These are phyloP conservation scores for Rhagoletis pomonella DNA, from an alignment of 1,140 invertebrate genomes.

Conservation along the genomic window DNA sequence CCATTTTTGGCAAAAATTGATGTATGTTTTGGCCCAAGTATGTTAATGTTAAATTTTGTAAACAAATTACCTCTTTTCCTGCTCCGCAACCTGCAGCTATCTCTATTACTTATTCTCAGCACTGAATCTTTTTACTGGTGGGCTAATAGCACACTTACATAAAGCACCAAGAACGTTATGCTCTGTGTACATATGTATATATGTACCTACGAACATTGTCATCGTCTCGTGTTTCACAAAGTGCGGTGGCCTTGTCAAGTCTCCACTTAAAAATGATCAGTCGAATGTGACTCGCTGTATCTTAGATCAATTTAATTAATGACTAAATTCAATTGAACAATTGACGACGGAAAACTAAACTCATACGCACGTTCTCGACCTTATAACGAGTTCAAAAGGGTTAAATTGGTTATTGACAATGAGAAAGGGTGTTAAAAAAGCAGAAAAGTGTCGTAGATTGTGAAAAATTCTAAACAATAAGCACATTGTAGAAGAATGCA, in stretches of 20 bases:
- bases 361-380: constrained; percentile 33
- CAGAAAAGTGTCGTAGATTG: neutral
- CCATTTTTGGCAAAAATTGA: too few relatives aligned
- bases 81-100: too few relatives aligned
- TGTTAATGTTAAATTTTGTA: too few relatives aligned
- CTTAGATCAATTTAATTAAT: constrained; percentile 35
- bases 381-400: constrained; percentile 23
- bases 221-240: neutral
- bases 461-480: neutral
- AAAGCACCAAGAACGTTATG: neutral
- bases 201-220: neutral
- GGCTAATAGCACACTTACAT: neutral
- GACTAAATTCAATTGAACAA: constrained; percentile 46
- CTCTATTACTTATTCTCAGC: too few relatives aligned
- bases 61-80: too few relatives aligned
- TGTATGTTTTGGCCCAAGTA: too few relatives aligned
- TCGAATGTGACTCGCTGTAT: neutral
- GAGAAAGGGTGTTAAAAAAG: neutral
- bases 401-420: neutral
- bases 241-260: neutral
- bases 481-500: neutral
- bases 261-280: constrained; percentile 1
- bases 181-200: neutral
- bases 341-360: constrained; percentile 6
- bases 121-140: too few relatives aligned